Percentiles rank a stretch among this genome's conserved stretches.
These are phyloP conservation scores for Calcarius lapponicus DNA, from an alignment of 2,797 vertebrate genomes.

Conservation along the genomic window DNA sequence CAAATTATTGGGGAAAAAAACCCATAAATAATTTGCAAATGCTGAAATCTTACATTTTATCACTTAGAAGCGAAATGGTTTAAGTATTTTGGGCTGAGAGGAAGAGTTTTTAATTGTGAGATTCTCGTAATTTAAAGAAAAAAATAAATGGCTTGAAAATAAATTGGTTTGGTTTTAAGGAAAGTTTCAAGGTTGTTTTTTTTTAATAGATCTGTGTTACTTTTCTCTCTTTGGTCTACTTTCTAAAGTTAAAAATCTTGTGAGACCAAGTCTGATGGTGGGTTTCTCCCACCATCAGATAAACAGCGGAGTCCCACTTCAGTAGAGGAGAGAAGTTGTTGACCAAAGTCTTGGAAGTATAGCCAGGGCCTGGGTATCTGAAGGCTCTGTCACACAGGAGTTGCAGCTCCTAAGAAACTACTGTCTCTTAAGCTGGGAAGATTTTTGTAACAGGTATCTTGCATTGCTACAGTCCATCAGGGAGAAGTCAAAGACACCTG, in stretches of 20 bases:
- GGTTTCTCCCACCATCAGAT: background rate
- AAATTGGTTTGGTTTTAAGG: background rate
- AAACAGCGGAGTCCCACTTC: background rate
- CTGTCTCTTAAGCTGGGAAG: background rate
- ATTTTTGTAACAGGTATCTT: background rate
- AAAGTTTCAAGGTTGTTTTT: background rate
- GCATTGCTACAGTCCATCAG: background rate
- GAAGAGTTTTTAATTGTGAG: background rate
- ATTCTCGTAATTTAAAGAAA: background rate
- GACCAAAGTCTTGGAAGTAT: background rate
- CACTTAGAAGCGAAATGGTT: background rate
- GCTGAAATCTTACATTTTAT: background rate
- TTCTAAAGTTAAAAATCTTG: background rate
- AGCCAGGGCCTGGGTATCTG: background rate
- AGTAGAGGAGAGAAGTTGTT: background rate
- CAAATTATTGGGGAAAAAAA: background rate
- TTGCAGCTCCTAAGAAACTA: background rate
- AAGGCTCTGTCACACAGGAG: background rate
- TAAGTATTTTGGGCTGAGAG: background rate
- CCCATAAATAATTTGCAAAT: background rate
- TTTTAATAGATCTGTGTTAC: background rate
- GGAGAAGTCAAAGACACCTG: fast-evolving
- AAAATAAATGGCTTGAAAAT: background rate
- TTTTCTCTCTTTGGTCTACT: background rate
- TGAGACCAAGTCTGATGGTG: background rate